Base-by-base conservation (phyloP, 35 echinoderm and acorn worm genomes). In the Acanthaster planci region DNA sequence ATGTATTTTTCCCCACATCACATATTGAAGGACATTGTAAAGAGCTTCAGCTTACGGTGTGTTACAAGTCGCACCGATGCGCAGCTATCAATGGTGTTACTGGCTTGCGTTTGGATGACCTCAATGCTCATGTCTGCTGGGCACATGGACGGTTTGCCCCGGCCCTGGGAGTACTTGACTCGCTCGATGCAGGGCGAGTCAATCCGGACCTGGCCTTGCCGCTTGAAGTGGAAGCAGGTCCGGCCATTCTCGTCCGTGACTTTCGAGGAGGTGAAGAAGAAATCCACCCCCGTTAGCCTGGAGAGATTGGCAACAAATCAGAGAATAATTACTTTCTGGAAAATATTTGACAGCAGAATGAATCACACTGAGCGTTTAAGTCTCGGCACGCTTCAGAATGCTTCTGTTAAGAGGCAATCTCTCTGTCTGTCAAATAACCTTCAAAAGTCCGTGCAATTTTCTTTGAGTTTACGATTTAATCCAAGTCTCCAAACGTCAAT, bases 201-300 rank as follows among this genome's bases (percentile, higher is more conserved):
- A 3, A 83, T 64, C 56, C 35, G 35, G 29, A 83, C 54, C 38
- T 83, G 51, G 19, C 81, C 81, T 5, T 60, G 53, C 8, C 37
- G 51, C 38, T 83, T 83, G 53, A 37, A 83, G 56, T 83, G 81
- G 38, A 83, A 83, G 38, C 81, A 83, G 12, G 81, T 60, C 81
- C 35, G 23, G 18, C 81, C 81, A 29, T 0, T 1, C 64, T 72
- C 64, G 64, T 72, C 30, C 29, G 64, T 72, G 23, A 72, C 64
- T 72, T 72, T 72, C 2, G 64, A 72, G 30, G 64, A 19, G 34
- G 64, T 31, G 64, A 31, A 72, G 64, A 72, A 72, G 34, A 72
- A 72, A 26, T 72, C 64, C 8, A 72, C 23, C 14, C 64, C 64
- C 14, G 64, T 72, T 23, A 72, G 18, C 64, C 64, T 72, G 26